Evolutionary conservation across 2,113 vertebrate species (phyloP).

Genomic region (Anarhynchus alexandrinus): DNA sequence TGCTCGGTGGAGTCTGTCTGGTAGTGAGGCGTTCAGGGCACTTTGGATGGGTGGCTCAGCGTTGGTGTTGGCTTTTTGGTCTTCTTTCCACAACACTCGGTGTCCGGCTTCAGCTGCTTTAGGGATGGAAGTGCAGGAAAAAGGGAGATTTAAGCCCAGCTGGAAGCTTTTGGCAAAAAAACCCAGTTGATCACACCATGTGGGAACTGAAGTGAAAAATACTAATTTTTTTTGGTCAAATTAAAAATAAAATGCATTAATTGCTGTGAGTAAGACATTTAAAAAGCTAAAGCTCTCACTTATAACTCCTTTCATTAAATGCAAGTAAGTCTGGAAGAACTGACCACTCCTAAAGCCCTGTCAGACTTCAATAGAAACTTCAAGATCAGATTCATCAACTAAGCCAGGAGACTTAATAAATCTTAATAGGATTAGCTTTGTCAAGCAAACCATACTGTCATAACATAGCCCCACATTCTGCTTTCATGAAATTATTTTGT

Average conservation of each 20-base stretch:
- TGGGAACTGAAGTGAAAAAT: not conserved
- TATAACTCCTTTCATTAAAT: not conserved
- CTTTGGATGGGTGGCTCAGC: not conserved
- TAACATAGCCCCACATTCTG: not conserved
- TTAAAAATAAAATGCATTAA: too few species aligned
- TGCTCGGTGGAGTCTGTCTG: not conserved
- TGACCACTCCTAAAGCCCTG: fast-evolving
- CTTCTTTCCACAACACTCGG: fast-evolving
- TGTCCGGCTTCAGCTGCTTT: not conserved
- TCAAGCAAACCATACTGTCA: not conserved
- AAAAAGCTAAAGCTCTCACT: not conserved
- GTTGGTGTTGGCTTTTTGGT: not conserved
- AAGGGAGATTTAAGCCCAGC: not conserved
- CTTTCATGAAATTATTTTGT: not conserved
- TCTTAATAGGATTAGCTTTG: not conserved
- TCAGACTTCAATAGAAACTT: not conserved
- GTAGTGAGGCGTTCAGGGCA: fast-evolving
- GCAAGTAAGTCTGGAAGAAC: not conserved
- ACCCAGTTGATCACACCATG: fast-evolving
- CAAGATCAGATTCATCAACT: not conserved
- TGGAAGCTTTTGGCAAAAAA: not conserved
- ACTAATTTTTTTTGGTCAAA: not conserved
- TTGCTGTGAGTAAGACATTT: not conserved
- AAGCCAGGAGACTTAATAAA: not conserved
- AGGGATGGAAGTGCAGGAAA: not conserved